Evolutionary conservation across 2,113 vertebrate species (phyloP).

Genomic region (Brachionichthys hirsutus): DNA sequence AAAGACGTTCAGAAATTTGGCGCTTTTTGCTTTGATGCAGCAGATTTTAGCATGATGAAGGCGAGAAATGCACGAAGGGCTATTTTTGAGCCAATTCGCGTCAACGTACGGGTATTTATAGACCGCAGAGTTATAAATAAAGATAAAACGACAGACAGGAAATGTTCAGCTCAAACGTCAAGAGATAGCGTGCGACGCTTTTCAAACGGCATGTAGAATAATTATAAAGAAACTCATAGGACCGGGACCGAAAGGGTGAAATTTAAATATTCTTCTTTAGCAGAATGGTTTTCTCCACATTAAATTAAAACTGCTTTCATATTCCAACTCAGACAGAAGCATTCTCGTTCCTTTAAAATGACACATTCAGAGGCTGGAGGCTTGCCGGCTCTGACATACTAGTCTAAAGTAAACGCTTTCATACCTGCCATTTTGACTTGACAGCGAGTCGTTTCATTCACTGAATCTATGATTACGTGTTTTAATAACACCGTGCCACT

Average conservation of each 20-base stretch:
- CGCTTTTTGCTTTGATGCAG: conserved; percentile 38
- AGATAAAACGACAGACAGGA: conserved; percentile 17
- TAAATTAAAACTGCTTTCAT: conserved; percentile 24
- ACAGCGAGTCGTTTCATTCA: conserved; percentile 65
- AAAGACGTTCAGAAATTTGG: conserved; percentile 25
- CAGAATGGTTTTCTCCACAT: conserved; percentile 11
- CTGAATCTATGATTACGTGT: conserved; percentile 76
- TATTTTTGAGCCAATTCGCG: conserved; percentile 43
- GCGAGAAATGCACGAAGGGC: conserved; percentile 31
- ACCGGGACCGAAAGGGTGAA: too few species aligned
- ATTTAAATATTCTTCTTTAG: conserved; percentile 6
- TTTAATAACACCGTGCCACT: conserved; percentile 75
- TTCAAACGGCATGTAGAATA: neutral
- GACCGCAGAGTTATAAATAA: conserved; percentile 26
- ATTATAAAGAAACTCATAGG: conserved; percentile 11
- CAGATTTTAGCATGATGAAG: conserved; percentile 15
- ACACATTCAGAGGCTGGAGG: conserved; percentile 33
- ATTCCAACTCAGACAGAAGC: conserved; percentile 4
- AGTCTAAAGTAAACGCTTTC: conserved; percentile 52
- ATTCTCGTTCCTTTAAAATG: conserved; percentile 35
- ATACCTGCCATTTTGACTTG: conserved; percentile 62
- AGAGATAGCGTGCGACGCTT: neutral
- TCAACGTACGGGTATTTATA: conserved; percentile 50
- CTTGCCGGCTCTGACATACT: conserved; percentile 38
- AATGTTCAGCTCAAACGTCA: neutral